phyloP scores from a whole-genome alignment of 1,140 invertebrate genomes.

The Mya arenaria region DNA sequence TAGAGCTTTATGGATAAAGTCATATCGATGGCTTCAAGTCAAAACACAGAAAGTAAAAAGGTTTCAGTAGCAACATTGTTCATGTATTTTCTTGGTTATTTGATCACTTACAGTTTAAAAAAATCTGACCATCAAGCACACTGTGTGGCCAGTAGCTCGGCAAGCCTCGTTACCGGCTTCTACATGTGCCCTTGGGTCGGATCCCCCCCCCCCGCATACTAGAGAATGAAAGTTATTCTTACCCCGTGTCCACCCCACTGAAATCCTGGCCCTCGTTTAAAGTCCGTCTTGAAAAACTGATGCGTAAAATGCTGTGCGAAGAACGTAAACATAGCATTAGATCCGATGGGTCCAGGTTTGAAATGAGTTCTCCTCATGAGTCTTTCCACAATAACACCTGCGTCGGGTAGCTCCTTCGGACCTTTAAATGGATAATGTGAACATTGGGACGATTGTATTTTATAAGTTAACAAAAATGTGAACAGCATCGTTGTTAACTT shows the following conservation, averaged over 20 bases:
- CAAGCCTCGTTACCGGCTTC: too few relatives aligned
- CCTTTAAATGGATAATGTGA: slow-evolving; percentile 63
- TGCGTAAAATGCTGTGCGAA: slow-evolving; percentile 82
- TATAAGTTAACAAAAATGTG: too few relatives aligned
- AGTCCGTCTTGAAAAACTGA: slow-evolving; percentile 82
- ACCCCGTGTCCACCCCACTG: slow-evolving; percentile 81
- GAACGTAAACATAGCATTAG: slow-evolving; percentile 80
- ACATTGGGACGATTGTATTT: background rate
- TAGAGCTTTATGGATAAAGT: too few relatives aligned
- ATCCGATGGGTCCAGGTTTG: slow-evolving; percentile 79
- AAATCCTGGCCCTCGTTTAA: slow-evolving; percentile 76
- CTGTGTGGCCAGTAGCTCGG: too few relatives aligned
- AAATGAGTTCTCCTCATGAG: slow-evolving; percentile 79
- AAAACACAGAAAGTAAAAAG: too few relatives aligned
- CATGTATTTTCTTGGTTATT: too few relatives aligned
- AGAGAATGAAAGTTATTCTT: slow-evolving; percentile 55
- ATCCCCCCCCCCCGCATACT: too few relatives aligned
- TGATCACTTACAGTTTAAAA: background rate
- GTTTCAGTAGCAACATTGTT: too few relatives aligned
- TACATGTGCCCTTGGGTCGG: too few relatives aligned
- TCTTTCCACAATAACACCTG: slow-evolving; percentile 71
- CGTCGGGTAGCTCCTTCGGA: slow-evolving; percentile 69
- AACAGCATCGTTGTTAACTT: too few relatives aligned
- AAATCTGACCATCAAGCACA: too few relatives aligned
- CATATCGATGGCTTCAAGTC: too few relatives aligned